A percentile compares a stretch with the other conserved stretches of the same genome.
phyloP scores from a whole-genome alignment of 1,140 invertebrate species.

The Musca vetustissima region DNA sequence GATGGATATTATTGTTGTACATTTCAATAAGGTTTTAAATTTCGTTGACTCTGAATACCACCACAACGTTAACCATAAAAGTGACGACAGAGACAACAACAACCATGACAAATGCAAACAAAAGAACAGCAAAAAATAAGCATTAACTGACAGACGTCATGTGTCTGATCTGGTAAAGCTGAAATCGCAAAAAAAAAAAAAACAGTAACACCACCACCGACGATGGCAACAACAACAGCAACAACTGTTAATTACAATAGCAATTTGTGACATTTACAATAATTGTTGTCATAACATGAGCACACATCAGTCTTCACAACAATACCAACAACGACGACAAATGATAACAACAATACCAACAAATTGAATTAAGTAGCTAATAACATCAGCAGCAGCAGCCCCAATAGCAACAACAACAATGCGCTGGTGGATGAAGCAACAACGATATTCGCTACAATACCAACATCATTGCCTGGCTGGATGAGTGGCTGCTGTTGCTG shows the following conservation, averaged over 20 bases:
- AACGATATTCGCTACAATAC: too few species aligned
- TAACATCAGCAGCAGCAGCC: not conserved
- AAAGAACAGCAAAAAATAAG: not conserved
- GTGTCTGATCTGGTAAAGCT: not conserved
- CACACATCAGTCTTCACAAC: slow-evolving; percentile 24
- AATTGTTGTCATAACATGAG: slow-evolving; percentile 25
- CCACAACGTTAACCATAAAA: slow-evolving; percentile 7
- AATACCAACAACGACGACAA: slow-evolving; percentile 1
- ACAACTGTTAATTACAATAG: slow-evolving; percentile 15
- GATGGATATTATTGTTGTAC: slow-evolving; percentile 19
- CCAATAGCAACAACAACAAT: not conserved
- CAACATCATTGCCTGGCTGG: too few species aligned
- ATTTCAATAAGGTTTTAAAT: slow-evolving; percentile 21
- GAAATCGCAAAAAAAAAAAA: slow-evolving; percentile 7
- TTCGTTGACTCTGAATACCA: slow-evolving; percentile 11
- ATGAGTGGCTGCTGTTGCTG: too few species aligned
- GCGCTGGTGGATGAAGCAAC: not conserved
- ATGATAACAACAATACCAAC: slow-evolving; percentile 8
- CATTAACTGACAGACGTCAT: not conserved
- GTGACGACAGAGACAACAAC: not conserved
- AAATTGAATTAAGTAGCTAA: slow-evolving; percentile 21
- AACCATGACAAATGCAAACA: not conserved
- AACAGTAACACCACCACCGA: not conserved
- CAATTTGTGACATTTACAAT: slow-evolving; percentile 26
- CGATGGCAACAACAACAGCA: not conserved